Evolutionary conservation across 2,888 invertebrate species (phyloP), one percentile per base, ranked within the genome.

Genomic region (Trichopoda pennipes): DNA sequence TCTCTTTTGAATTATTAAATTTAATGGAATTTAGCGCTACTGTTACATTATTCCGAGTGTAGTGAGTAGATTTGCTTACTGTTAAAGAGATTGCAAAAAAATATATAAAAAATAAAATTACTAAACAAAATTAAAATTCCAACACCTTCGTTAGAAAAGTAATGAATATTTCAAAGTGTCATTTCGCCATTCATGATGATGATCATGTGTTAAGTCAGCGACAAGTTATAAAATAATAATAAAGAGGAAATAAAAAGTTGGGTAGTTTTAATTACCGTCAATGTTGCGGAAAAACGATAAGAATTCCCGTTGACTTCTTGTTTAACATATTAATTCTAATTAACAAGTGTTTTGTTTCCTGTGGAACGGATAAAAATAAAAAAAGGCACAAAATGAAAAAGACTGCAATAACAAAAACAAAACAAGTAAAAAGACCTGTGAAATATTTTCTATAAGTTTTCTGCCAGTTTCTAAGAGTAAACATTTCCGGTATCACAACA

Each of bases 261-360:
- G 64, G 64, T 16, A 56, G 23, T 44, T 58, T 77, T 77, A 77
- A 74, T 74, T 58, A 60, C 38, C 49, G 28, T 21, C 58, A 61
- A 66, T 75, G 53, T 78, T 74, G 81, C 70, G 60, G 74, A 66
- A 81, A 70, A 70, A 70, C 60, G 42, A 74, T 70, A 70, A 66
- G 55, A 60, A 21, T 75, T 78, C 66, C 55, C 66, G 69, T 68
- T 74, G 74, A 70, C 69, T 69, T 78, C 74, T 21, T 81, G 64
- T 66, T 78, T 64, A 81, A 78, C 60, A 74, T 78, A 75, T 81
- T 61, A 81, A 66, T 78, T 70, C 60, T 49, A 66, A 55, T 75
- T 69, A 66, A 70, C 81, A 73, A 64, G 64, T 70, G 69, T 73
- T 69, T 77, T 60, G 58, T 74, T 55, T 56, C 42, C 72, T 56